Percentiles rank a stretch among this genome's conserved stretches.
These are phyloP conservation scores for Chamaea fasciata DNA, from an alignment of 2,113 vertebrate genomes.

Conservation along the genomic window DNA sequence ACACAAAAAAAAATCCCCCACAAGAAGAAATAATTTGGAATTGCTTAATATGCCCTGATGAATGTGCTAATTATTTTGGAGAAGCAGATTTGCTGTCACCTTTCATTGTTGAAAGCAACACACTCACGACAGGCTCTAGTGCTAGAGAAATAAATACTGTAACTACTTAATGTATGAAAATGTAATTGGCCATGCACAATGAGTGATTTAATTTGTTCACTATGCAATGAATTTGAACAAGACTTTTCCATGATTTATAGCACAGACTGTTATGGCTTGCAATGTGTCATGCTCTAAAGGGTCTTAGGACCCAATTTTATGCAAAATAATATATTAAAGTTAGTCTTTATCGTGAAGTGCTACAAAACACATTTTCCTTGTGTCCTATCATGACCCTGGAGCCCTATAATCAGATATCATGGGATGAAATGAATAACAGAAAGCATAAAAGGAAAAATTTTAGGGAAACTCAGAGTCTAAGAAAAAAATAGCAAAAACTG, in stretches of 20 bases:
- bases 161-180: constrained; percentile 9
- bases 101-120: not conserved
- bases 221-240: constrained; percentile 6
- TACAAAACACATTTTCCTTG: not conserved
- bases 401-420: not conserved
- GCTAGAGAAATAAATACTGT: not conserved
- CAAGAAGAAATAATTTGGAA: constrained; percentile 21
- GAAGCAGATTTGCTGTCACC: constrained; percentile 5
- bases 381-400: not conserved
- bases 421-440: not conserved
- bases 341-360: not conserved
- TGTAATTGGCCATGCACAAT: not conserved
- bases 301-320: not conserved
- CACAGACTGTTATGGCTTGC: not conserved
- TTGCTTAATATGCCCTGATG: constrained; percentile 9
- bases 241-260: constrained; percentile 20
- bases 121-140: not conserved
- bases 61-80: constrained; percentile 25
- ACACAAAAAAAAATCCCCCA: not conserved
- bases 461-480: not conserved
- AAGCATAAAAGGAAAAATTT: not conserved
- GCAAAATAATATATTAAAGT: constrained; percentile 1
- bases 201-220: constrained; percentile 15
- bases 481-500: not conserved
- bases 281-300: not conserved